A percentile compares a stretch with the other conserved stretches of the same genome.
Evolutionary conservation across 1,140 invertebrate species (phyloP).

Genomic region (Pantala flavescens): DNA sequence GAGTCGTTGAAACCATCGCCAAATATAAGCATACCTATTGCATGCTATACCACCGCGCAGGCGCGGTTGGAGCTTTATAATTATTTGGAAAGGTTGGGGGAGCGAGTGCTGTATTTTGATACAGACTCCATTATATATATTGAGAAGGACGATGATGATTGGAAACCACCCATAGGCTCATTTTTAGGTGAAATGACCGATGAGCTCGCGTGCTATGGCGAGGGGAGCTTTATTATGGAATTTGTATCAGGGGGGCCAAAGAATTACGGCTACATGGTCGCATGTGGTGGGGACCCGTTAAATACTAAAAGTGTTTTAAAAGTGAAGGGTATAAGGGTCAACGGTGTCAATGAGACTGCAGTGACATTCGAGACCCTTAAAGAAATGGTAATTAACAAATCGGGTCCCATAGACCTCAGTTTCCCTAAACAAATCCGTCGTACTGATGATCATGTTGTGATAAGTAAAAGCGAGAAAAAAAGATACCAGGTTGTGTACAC

Average conservation of each 20-base stretch:
- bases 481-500: too few species aligned
- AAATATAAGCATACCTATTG: constrained; percentile 29
- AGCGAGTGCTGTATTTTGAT: constrained; percentile 33
- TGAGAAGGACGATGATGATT: constrained; percentile 16
- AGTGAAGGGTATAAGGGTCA: constrained; percentile 24
- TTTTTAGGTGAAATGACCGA: constrained; percentile 30
- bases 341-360: constrained; percentile 15
- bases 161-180: constrained; percentile 23
- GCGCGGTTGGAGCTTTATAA: constrained; percentile 33
- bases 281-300: constrained; percentile 12
- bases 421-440: background rate
- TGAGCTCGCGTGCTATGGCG: constrained; percentile 27
- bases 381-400: background rate
- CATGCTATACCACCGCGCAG: constrained; percentile 32
- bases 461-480: too few species aligned
- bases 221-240: constrained; percentile 25
- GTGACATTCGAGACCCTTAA: background rate
- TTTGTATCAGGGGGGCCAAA: constrained; percentile 30
- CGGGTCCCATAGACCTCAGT: background rate
- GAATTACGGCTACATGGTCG: constrained; percentile 26
- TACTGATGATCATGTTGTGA: too few species aligned
- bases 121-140: constrained; percentile 32
- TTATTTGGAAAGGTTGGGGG: constrained; percentile 29
- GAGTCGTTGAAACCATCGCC: constrained; percentile 14
- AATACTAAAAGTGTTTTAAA: constrained; percentile 17